These are phyloP conservation scores for Papilio polytes DNA, from an alignment of 1,140 invertebrate species.

Conservation along the genomic window DNA sequence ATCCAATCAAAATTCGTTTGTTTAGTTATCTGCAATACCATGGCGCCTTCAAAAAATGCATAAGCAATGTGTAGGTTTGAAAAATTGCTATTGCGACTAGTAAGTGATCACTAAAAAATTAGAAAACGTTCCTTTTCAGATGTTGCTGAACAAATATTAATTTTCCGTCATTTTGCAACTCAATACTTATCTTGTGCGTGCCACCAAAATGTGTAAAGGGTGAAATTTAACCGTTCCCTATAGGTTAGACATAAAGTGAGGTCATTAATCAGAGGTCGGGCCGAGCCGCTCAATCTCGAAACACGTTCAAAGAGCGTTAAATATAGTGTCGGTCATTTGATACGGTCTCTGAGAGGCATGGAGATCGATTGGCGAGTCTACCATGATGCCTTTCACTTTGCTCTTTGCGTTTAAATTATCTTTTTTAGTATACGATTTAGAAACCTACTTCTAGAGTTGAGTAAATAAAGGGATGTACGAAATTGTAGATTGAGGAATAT, in stretches of 20 bases:
- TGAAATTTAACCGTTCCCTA: background rate
- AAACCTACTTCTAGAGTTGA: background rate
- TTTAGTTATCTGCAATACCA: background rate
- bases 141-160: too few species aligned
- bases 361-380: conserved; percentile 9
- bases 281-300: background rate
- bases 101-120: background rate
- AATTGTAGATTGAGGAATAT: too few species aligned
- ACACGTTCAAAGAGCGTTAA: conserved; percentile 1
- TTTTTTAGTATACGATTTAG: background rate
- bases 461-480: background rate
- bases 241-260: conserved; percentile 11
- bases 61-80: background rate
- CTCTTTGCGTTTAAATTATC: background rate
- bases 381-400: background rate
- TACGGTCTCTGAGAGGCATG: conserved; percentile 6
- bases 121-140: too few species aligned
- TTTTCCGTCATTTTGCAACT: too few species aligned
- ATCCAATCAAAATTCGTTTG: conserved; percentile 1
- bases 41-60: background rate
- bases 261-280: conserved; percentile 3
- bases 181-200: too few species aligned
- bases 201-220: background rate
- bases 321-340: conserved; percentile 25
- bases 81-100: background rate